Evolutionary conservation across 2,888 invertebrate genomes (phyloP), one percentile per base, ranked within the genome.

Genomic region (Lymantria monacha): DNA sequence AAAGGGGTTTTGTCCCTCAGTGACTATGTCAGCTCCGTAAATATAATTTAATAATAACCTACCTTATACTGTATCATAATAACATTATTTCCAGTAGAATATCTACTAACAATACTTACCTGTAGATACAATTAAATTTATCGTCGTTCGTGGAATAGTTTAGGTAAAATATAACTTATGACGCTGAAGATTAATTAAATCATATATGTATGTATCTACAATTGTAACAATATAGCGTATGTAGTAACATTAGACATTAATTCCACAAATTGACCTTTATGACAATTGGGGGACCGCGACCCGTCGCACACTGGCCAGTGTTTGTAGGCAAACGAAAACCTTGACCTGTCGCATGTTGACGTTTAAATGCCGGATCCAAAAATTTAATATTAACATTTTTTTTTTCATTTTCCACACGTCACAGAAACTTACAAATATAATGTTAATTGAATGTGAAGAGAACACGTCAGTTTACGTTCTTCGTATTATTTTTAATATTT

Each of bases 281-380:
- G 78, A 79, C 79, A 78, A 84, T 81, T 77, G 70, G 55, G 63
- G 64, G 72, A 69, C 70, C 69, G 60, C 62, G 70, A 73, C 43
- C 55, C 45, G 41, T 37, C 36, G 30, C 30, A 43, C n/a, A 44
- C 44, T 30, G 44, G 14, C 40, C 44, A 33, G 38, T 49, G 53
- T 49, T 44, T 51, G 70, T 61, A 57, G 54, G 59, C 62, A 60
- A 53, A 41, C 52, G 33, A 33, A 60, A 56, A 52, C 88, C 88
- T 85, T 87, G 87, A 87, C 83, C 84, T 63, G 72, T 87, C 71
- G 87, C 87, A 85, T 87, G 87, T 61, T 69, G 49, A 43, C 7
- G 48, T 53, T 70, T 56, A 67, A 84, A 81, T 81, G 81, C 80
- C 81, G 10, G 66, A 72, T 70, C 70, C 63, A 66, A 76, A 33